phyloP scores from a whole-genome alignment of 2,113 vertebrate species.

The Anoura caudifer region DNA sequence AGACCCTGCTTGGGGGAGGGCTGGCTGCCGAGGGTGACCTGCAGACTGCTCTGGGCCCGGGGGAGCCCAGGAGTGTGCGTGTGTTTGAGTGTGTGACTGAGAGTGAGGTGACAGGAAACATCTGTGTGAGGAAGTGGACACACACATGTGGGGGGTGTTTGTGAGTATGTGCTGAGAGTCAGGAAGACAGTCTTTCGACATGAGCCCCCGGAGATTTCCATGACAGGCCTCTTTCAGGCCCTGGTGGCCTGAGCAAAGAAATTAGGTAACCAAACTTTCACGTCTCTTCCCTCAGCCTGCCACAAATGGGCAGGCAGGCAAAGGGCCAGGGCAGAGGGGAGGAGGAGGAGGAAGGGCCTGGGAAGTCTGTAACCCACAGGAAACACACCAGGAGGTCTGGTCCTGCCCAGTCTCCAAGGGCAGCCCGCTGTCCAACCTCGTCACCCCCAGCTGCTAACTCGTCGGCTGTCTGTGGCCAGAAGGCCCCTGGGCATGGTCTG shows the following conservation, averaged over 20 bases:
- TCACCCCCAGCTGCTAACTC: not conserved
- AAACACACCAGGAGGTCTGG: not conserved
- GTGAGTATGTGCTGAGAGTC: not conserved
- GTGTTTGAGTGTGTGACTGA: too few relatives aligned
- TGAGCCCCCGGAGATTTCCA: not conserved
- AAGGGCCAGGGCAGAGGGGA: not conserved
- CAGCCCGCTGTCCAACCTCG: not conserved
- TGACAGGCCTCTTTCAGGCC: not conserved
- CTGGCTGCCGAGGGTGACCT: not conserved
- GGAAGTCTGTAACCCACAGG: not conserved
- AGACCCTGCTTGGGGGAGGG: not conserved
- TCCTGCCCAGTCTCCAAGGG: not conserved
- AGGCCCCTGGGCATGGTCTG: not conserved
- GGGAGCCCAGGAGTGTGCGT: not conserved
- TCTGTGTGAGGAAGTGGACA: not conserved
- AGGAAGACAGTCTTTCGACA: not conserved
- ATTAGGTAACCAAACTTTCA: not conserved
- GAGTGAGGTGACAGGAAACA: not conserved
- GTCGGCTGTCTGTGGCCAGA: fast-evolving
- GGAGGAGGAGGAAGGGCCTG: not conserved
- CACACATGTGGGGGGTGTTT: fast-evolving
- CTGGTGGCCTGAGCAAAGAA: not conserved
- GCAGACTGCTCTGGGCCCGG: fast-evolving
- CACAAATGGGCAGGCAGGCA: not conserved
- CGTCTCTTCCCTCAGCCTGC: not conserved